These are phyloP conservation scores for Marcusenius ussheri DNA, from an alignment of 2,113 vertebrate genomes.

Conservation along the genomic window DNA sequence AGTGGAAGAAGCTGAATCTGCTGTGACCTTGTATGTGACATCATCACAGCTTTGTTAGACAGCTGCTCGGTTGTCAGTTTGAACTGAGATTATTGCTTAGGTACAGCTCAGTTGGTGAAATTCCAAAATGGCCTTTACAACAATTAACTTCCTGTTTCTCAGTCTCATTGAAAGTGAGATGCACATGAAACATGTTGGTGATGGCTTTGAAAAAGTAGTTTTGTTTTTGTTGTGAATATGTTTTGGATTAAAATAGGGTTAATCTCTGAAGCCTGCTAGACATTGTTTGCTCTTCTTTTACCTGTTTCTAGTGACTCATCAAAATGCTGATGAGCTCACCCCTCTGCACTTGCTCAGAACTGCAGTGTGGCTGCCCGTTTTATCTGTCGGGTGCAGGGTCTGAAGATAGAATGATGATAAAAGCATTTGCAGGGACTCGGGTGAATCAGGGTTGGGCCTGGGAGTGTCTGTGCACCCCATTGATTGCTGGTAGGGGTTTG, in stretches of 20 bases:
- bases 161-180: neutral
- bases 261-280: neutral
- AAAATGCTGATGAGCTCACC: neutral
- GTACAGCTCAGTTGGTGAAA: neutral
- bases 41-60: conserved; percentile 36
- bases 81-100: conserved; percentile 26
- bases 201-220: neutral
- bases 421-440: conserved; percentile 25
- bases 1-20: conserved; percentile 12
- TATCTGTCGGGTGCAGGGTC: neutral
- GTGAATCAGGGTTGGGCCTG: conserved; percentile 52
- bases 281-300: neutral
- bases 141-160: neutral
- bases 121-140: neutral
- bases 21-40: conserved; percentile 16
- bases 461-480: conserved; percentile 33
- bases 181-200: neutral
- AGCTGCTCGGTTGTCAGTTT: conserved; percentile 28
- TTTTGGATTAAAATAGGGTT: neutral
- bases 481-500: conserved; percentile 53
- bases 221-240: neutral
- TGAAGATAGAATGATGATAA: neutral
- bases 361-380: neutral
- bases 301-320: neutral
- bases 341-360: neutral